These are phyloP conservation scores for Melanotaenia duboulayi DNA, from an alignment of 2,113 vertebrate species.

Conservation along the genomic window DNA sequence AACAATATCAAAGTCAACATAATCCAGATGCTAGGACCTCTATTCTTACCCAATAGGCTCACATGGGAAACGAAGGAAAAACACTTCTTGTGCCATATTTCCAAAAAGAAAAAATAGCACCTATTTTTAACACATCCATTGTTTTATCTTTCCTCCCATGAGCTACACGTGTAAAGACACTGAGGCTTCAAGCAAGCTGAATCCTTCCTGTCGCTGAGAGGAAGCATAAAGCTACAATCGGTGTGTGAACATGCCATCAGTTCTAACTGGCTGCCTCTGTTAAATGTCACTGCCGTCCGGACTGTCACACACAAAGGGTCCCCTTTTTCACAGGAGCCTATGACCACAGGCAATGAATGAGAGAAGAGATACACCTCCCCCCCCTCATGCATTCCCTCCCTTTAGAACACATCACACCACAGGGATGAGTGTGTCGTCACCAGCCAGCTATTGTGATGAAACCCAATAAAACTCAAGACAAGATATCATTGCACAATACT, in stretches of 20 bases:
- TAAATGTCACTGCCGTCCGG: constrained; percentile 74
- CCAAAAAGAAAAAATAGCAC: constrained; percentile 34
- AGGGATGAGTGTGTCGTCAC: constrained; percentile 51
- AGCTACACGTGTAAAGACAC: constrained; percentile 43
- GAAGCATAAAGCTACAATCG: constrained; percentile 29
- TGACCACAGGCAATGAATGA: constrained; percentile 53
- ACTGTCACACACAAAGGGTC: constrained; percentile 53
- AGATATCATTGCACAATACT: constrained; percentile 30
- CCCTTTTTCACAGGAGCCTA: constrained; percentile 55
- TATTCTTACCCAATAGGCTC: constrained; percentile 34
- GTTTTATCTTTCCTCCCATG: constrained; percentile 51
- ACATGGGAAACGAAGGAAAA: constrained; percentile 35
- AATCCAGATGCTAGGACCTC: constrained; percentile 51
- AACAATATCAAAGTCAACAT: constrained; percentile 38
- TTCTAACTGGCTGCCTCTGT: constrained; percentile 68
- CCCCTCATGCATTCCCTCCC: not conserved
- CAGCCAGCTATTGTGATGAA: constrained; percentile 43
- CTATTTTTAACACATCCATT: constrained; percentile 49
- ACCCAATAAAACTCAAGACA: constrained; percentile 34
- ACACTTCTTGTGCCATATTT: constrained; percentile 19
- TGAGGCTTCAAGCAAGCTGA: not conserved
- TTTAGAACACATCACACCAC: constrained; percentile 34
- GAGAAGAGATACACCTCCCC: constrained; percentile 42
- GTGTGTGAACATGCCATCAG: constrained; percentile 52
- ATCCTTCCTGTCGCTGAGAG: constrained; percentile 41